These are phyloP conservation scores for Mormyrus lacerda DNA, from an alignment of 2,113 vertebrate species.

Conservation along the genomic window DNA sequence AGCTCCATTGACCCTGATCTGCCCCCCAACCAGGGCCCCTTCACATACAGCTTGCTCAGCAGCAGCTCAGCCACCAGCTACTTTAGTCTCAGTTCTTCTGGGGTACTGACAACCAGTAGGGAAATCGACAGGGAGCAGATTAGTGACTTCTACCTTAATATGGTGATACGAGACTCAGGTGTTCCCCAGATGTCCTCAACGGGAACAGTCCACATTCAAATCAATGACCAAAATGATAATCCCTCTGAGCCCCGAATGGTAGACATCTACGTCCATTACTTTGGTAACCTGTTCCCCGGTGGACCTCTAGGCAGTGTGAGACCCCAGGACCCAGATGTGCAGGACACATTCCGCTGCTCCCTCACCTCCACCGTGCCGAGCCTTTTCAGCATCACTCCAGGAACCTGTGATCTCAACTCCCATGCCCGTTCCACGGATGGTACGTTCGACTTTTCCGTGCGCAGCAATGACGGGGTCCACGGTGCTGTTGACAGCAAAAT, in stretches of 20 bases:
- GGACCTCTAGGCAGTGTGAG: slow-evolving; percentile 81
- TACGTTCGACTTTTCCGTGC: slow-evolving; percentile 76
- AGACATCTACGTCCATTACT: slow-evolving; percentile 89
- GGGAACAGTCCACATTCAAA: slow-evolving; percentile 78
- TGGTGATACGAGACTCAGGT: slow-evolving; percentile 85
- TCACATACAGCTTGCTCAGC: slow-evolving; percentile 76
- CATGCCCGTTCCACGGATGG: slow-evolving; percentile 80
- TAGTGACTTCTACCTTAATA: slow-evolving; percentile 79
- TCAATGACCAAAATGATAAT: slow-evolving; percentile 92
- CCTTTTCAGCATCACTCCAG: slow-evolving; percentile 77
- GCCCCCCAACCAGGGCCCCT: slow-evolving; percentile 90
- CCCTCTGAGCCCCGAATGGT: slow-evolving; percentile 82
- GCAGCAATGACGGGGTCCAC: slow-evolving; percentile 81
- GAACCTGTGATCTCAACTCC: slow-evolving; percentile 77
- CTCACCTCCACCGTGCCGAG: slow-evolving; percentile 74
- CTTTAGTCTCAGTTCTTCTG: slow-evolving; percentile 78
- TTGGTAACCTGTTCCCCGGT: slow-evolving; percentile 84
- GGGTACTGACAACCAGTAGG: slow-evolving; percentile 76
- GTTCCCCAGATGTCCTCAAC: slow-evolving; percentile 95
- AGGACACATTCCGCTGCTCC: slow-evolving; percentile 86
- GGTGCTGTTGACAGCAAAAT: slow-evolving; percentile 72
- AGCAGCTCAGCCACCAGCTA: slow-evolving; percentile 78
- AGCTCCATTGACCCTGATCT: slow-evolving; percentile 81
- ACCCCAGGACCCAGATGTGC: slow-evolving; percentile 84
- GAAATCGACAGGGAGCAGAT: slow-evolving; percentile 94